These are phyloP conservation scores for Sminthurinus aureus DNA, from an alignment of 2,888 invertebrate genomes.

Conservation along the genomic window DNA sequence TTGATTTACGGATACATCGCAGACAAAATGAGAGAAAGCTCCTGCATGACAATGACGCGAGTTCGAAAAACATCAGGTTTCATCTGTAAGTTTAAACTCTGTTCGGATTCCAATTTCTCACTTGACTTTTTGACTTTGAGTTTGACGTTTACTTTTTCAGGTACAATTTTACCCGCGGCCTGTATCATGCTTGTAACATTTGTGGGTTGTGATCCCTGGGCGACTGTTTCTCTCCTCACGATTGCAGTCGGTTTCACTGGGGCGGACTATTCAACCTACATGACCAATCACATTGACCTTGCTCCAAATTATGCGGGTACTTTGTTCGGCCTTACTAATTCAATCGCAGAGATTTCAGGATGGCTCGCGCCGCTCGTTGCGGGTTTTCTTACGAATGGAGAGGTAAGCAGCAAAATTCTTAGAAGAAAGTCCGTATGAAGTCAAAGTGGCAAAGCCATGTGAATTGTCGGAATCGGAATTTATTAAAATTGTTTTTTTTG, in stretches of 20 bases:
- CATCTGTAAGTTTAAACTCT: not conserved
- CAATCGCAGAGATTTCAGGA: slow-evolving; percentile 35
- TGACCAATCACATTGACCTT: slow-evolving; percentile 44
- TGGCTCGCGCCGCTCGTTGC: slow-evolving; percentile 42
- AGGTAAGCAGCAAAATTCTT: slow-evolving; percentile 23
- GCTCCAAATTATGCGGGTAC: slow-evolving; percentile 45
- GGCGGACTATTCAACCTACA: slow-evolving; percentile 37
- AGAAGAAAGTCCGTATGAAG: not conserved
- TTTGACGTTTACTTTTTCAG: too few species aligned
- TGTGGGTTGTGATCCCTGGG: slow-evolving; percentile 24
- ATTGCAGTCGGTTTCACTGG: slow-evolving; percentile 36
- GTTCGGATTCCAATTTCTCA: too few species aligned
- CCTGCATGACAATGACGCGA: not conserved
- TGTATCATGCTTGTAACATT: slow-evolving; percentile 30
- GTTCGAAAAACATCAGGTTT: slow-evolving; percentile 24
- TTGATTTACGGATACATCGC: slow-evolving; percentile 25
- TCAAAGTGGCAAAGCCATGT: not conserved
- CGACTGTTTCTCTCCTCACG: slow-evolving; percentile 36
- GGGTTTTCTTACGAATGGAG: slow-evolving; percentile 18
- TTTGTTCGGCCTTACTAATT: slow-evolving; percentile 30
- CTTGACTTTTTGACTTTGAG: too few species aligned
- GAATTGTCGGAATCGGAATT: not conserved
- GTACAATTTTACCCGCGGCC: slow-evolving; percentile 12
- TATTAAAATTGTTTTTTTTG: not conserved
- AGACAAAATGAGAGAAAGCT: not conserved